phyloP scores from a whole-genome alignment of 1,140 invertebrate species.

The Musca vetustissima region DNA sequence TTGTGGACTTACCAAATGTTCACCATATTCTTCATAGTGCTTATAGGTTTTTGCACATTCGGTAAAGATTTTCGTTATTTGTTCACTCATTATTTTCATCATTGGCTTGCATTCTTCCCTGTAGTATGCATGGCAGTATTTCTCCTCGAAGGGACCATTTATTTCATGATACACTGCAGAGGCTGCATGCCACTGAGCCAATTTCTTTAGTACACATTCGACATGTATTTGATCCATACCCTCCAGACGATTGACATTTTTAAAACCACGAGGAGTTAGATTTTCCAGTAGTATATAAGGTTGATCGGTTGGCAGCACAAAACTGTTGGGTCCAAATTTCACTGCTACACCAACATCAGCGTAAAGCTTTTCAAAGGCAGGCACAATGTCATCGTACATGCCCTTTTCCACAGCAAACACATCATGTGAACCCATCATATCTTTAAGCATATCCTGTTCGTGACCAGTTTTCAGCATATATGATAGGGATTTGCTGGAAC shows the following conservation, averaged over 20 bases:
- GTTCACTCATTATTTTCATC: not conserved
- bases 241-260: constrained; percentile 58
- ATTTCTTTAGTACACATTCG: constrained; percentile 50
- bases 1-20: constrained; percentile 14
- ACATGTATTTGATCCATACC: constrained; percentile 57
- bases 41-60: not conserved
- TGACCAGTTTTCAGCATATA: constrained; percentile 46
- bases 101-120: not conserved
- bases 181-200: constrained; percentile 62
- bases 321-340: constrained; percentile 35
- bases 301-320: constrained; percentile 25
- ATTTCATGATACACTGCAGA: constrained; percentile 55
- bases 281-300: constrained; percentile 60
- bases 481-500: constrained; percentile 30
- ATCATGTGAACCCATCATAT: constrained; percentile 38
- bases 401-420: constrained; percentile 40
- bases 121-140: constrained; percentile 11
- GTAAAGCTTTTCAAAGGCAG: constrained; percentile 39
- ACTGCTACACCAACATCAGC: constrained; percentile 37
- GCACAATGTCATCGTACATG: constrained; percentile 40
- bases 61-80: not conserved
- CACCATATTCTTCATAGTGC: constrained; percentile 3
- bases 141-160: constrained; percentile 45
- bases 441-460: constrained; percentile 32
- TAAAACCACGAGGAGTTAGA: constrained; percentile 51